Evolutionary conservation across 2,797 vertebrate genomes (phyloP).

Genomic region (Fistularia commersonii): DNA sequence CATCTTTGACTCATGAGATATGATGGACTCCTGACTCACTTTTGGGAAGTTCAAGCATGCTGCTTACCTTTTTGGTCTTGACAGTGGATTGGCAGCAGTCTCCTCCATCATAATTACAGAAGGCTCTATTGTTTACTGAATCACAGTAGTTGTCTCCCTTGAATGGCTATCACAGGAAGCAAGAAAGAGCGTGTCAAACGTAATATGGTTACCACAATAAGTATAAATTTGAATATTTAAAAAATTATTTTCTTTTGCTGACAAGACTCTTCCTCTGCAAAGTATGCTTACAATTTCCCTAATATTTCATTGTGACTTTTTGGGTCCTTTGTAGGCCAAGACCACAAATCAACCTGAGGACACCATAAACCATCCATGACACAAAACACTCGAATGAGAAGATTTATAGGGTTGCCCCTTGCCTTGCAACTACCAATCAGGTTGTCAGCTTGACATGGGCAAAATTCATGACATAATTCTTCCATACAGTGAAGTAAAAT

Average conservation of each 20-base stretch:
- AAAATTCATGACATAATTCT: constrained; percentile 48
- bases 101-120: constrained; percentile 96
- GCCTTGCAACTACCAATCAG: constrained; percentile 57
- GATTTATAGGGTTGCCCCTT: constrained; percentile 60
- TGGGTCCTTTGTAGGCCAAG: constrained; percentile 45
- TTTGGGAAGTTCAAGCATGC: constrained; percentile 9
- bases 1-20: no score
- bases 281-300: constrained; percentile 38
- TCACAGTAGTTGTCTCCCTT: constrained; percentile 99
- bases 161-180: constrained; percentile 76
- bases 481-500: constrained; percentile 24
- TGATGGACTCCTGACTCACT: no score
- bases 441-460: constrained; percentile 52
- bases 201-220: background rate
- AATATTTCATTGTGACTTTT: constrained; percentile 61
- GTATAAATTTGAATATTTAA: background rate
- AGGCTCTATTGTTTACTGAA: constrained; percentile 94
- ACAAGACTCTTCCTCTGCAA: constrained; percentile 13
- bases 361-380: constrained; percentile 61
- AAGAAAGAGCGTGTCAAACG: constrained; percentile 1
- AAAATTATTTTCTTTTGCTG: constrained; percentile 11
- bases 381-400: constrained; percentile 57
- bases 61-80: constrained; percentile 93
- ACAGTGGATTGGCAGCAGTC: constrained; percentile 97
- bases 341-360: constrained; percentile 61